These are phyloP conservation scores for Chromobotia macracanthus DNA, from an alignment of 2,797 vertebrate species.

Conservation along the genomic window DNA sequence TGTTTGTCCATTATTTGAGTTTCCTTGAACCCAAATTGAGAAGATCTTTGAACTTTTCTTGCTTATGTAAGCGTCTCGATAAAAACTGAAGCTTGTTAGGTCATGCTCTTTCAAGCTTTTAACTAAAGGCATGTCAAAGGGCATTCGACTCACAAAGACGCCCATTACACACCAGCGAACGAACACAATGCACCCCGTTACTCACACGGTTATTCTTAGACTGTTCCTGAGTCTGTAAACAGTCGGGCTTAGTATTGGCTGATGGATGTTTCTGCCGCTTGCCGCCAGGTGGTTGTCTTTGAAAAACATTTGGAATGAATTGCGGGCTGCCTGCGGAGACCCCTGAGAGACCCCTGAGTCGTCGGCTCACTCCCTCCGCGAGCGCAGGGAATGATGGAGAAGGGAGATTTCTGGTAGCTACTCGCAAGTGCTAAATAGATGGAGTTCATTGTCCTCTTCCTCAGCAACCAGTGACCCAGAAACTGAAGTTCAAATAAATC, in stretches of 20 bases:
- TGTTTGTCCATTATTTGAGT: slow-evolving; percentile 21
- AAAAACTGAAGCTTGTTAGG: neutral
- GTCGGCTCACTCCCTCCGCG: neutral
- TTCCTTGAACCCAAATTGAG: neutral
- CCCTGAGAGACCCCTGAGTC: slow-evolving; percentile 1
- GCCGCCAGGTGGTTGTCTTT: slow-evolving; percentile 79
- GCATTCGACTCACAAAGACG: slow-evolving; percentile 5
- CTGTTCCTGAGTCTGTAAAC: slow-evolving; percentile 7
- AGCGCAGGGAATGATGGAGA: neutral
- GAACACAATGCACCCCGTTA: slow-evolving; percentile 5
- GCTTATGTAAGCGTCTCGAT: neutral
- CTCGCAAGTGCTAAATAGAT: slow-evolving; percentile 40
- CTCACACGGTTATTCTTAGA: slow-evolving; percentile 16
- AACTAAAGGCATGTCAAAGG: slow-evolving; percentile 13
- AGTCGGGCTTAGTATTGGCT: neutral
- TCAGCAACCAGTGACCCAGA: slow-evolving; percentile 32
- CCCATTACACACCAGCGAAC: neutral
- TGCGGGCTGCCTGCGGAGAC: neutral
- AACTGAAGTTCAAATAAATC: slow-evolving; percentile 48
- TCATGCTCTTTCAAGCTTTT: neutral
- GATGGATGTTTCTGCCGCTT: slow-evolving; percentile 64
- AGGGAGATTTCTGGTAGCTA: neutral
- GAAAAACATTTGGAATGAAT: slow-evolving; percentile 66
- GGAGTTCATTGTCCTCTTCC: slow-evolving; percentile 56
- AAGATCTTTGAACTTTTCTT: neutral